Base-by-base conservation (phyloP, 2,113 vertebrate genomes). In the Callipepla squamata region DNA sequence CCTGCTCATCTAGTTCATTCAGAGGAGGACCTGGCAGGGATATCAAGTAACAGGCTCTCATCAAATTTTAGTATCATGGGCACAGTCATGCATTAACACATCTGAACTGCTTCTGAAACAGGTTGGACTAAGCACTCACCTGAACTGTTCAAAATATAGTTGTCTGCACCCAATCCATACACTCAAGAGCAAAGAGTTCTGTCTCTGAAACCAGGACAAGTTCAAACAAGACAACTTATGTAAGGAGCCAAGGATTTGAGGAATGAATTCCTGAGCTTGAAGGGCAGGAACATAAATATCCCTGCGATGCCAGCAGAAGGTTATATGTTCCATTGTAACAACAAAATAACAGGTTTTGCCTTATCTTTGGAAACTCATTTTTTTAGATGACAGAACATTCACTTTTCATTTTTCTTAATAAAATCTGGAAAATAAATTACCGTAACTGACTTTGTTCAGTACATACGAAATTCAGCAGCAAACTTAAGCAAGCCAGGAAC, bases 401-500 rank as follows among this genome's bases (percentile, higher is more conserved):
- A 32, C 17, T 72, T 88, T 59, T 62, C 20, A 21, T 81, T 75
- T 90, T 74, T 25, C 47, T 65, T 61, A 47, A 67, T 36, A 85
- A 89, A 78, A 75, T 47, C 34, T 67, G 28, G 44, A 65, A 65
- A 68, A 86, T 72, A 26, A 81, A 44, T 81, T 76, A 57, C 26
- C 73, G 51, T 75, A 82, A 23, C 47, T 63, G 47, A 53, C 19
- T 9, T 75, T 69, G 34, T 75, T 72, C 34, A 61, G 40, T 48
- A 77, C 83, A 36, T 32, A 80, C 85, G 62, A 86, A 94, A 93
- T 58, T 72, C 72, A 86, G 44, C 42, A 78, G 58, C 10, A n/a
- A 90, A 45, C 82, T 91, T 82, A 83, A 83, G 63, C 45, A 77
- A 77, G 42, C 28, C 28, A 90, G 19, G 66, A 95, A 47, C 34